phyloP scores from a whole-genome alignment of 1,140 invertebrate species.

The Littorina saxatilis region DNA sequence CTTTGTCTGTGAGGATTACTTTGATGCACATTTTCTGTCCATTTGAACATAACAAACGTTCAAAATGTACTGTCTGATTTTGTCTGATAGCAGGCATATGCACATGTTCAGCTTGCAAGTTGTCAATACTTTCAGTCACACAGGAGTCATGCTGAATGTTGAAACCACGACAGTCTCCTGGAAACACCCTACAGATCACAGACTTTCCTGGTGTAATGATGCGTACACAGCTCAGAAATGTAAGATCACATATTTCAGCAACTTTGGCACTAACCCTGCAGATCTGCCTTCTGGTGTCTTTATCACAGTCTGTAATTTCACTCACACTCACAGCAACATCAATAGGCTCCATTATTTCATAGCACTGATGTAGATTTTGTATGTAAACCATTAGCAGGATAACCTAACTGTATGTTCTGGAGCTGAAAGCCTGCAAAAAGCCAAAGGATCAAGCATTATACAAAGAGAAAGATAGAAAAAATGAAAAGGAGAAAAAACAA shows the following conservation, averaged over 20 bases:
- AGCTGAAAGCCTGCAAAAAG: too few species aligned
- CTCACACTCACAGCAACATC: constrained; percentile 8
- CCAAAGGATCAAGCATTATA: too few species aligned
- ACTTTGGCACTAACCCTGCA: constrained; percentile 16
- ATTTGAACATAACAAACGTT: not conserved
- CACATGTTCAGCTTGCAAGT: not conserved
- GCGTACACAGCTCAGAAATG: not conserved
- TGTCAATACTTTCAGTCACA: constrained; percentile 11
- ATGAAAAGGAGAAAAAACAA: too few species aligned
- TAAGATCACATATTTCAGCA: not conserved
- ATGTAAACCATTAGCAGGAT: too few species aligned
- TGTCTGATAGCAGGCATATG: not conserved
- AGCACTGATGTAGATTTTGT: too few species aligned
- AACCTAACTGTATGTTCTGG: too few species aligned
- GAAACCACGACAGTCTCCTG: not conserved
- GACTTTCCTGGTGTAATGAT: not conserved
- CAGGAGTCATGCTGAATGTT: constrained; percentile 22
- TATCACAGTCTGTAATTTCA: constrained; percentile 3
- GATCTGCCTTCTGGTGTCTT: not conserved
- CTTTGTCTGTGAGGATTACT: constrained; percentile 22
- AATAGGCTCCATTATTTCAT: too few species aligned
- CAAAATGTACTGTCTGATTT: not conserved
- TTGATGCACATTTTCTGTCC: constrained; percentile 6
- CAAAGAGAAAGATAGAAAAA: too few species aligned
- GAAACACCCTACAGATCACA: not conserved